These are phyloP conservation scores for Drosophila falleni DNA, from an alignment of 2,888 invertebrate species.

Conservation along the genomic window DNA sequence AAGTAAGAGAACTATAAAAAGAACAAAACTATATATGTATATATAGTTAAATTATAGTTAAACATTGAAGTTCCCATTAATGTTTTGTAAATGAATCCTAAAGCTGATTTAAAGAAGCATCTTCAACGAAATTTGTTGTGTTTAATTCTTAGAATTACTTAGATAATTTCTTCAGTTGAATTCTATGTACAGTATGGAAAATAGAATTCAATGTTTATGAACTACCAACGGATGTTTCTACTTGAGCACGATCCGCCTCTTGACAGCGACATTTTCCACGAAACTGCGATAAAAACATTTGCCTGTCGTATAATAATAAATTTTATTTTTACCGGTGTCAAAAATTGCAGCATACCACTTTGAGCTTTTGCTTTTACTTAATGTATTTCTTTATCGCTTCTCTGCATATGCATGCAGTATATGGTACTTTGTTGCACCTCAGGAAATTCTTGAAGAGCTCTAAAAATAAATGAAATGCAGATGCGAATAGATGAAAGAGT, in stretches of 20 bases:
- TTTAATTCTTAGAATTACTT: conserved; percentile 31
- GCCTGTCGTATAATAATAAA: conserved; percentile 50
- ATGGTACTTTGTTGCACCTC: conserved; percentile 38
- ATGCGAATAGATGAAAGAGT: conserved; percentile 22
- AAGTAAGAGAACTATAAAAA: conserved; percentile 2
- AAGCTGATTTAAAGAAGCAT: not conserved
- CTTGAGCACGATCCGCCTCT: conserved; percentile 55
- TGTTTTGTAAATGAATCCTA: not conserved
- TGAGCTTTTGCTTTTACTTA: conserved; percentile 15
- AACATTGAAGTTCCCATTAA: conserved; percentile 5
- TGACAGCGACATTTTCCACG: conserved; percentile 42
- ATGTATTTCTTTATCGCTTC: conserved; percentile 17
- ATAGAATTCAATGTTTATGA: conserved; percentile 25
- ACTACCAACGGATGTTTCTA: conserved; percentile 25
- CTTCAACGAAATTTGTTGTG: not conserved
- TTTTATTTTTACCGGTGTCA: conserved; percentile 49
- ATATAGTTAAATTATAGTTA: not conserved
- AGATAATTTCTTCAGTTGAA: conserved; percentile 13
- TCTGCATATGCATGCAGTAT: conserved; percentile 38
- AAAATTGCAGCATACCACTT: conserved; percentile 44
- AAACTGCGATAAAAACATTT: conserved; percentile 55
- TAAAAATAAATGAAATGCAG: conserved; percentile 48
- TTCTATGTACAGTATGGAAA: conserved; percentile 8
- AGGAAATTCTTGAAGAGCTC: conserved; percentile 24
- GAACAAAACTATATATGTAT: not conserved